Evolutionary conservation across 2,113 vertebrate species (phyloP).

Genomic region (Sceloporus undulatus): DNA sequence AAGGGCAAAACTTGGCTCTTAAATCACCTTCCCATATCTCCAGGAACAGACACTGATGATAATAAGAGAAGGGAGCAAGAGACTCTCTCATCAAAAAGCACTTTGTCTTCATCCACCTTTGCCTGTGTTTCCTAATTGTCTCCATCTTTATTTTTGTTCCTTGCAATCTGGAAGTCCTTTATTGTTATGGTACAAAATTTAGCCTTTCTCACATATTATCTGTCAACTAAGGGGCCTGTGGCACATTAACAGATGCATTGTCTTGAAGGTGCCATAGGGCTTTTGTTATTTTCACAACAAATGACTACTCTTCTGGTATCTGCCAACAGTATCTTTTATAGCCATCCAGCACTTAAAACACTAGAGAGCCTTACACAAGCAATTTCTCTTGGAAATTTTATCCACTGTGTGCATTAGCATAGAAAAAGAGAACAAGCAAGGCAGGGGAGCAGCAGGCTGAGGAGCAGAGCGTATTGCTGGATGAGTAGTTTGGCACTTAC

Average conservation of each 20-base stretch:
- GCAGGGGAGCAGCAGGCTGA: not conserved
- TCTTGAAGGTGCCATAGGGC: slow-evolving; percentile 12
- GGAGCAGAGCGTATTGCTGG: slow-evolving; percentile 16
- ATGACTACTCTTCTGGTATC: slow-evolving; percentile 5
- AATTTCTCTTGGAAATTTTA: not conserved
- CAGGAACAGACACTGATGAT: slow-evolving; percentile 28
- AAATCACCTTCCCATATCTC: slow-evolving; percentile 15
- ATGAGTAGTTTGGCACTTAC: slow-evolving; percentile 28
- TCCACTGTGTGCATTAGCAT: slow-evolving; percentile 1
- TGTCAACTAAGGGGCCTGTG: not conserved
- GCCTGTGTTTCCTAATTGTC: slow-evolving; percentile 7
- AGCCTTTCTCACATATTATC: not conserved
- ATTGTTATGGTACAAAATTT: slow-evolving; percentile 6
- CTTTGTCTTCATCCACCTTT: not conserved
- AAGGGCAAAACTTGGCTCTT: slow-evolving; percentile 14
- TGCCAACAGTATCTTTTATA: not conserved
- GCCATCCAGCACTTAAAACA: slow-evolving; percentile 1
- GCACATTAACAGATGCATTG: slow-evolving; percentile 6
- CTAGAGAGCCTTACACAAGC: slow-evolving; percentile 6
- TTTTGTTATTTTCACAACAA: not conserved
- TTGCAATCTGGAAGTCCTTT: not conserved
- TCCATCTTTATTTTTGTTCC: slow-evolving; percentile 10
- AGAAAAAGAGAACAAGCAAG: not conserved
- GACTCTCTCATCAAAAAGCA: not conserved
- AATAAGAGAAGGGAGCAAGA: slow-evolving; percentile 20